Evolutionary conservation across 2,888 invertebrate species (phyloP).

Genomic region (Diachrysia chrysitis): DNA sequence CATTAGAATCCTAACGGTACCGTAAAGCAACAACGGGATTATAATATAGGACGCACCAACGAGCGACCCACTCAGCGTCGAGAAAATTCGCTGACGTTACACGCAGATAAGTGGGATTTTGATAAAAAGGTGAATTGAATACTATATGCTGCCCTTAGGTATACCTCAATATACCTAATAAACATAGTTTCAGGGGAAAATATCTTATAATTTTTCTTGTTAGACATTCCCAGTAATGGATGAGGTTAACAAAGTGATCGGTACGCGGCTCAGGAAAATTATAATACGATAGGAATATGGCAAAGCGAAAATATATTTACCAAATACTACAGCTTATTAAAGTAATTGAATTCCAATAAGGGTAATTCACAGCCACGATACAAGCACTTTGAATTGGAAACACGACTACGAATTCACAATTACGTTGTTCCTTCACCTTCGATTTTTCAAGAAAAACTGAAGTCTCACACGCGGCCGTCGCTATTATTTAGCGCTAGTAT

Average conservation of each 20-base stretch:
- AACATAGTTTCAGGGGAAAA: neutral
- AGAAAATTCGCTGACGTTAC: slow-evolving; percentile 77
- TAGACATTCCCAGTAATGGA: slow-evolving; percentile 14
- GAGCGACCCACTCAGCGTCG: slow-evolving; percentile 70
- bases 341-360: slow-evolving; percentile 58
- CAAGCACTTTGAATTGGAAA: slow-evolving; percentile 73
- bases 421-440: slow-evolving; percentile 71
- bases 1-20: slow-evolving; percentile 66
- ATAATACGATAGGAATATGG: slow-evolving; percentile 19
- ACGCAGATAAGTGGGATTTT: slow-evolving; percentile 36
- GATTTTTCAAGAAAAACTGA: slow-evolving; percentile 85
- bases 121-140: slow-evolving; percentile 26
- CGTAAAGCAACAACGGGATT: slow-evolving; percentile 47
- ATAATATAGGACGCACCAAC: slow-evolving; percentile 74
- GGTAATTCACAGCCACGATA: slow-evolving; percentile 76
- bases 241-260: slow-evolving; percentile 37
- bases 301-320: slow-evolving; percentile 65
- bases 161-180: slow-evolving; percentile 4
- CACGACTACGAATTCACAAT: slow-evolving; percentile 70
- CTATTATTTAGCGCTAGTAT: slow-evolving; percentile 88
- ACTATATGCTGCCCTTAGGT: slow-evolving; percentile 16
- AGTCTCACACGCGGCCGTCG: slow-evolving; percentile 81
- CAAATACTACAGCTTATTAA: slow-evolving; percentile 61
- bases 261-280: neutral
- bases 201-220: slow-evolving; percentile 13